Percentiles rank a stretch among this genome's conserved stretches.
Evolutionary conservation across 1,140 invertebrate genomes (phyloP).

Genomic region (Zaprionus vittiger): DNA sequence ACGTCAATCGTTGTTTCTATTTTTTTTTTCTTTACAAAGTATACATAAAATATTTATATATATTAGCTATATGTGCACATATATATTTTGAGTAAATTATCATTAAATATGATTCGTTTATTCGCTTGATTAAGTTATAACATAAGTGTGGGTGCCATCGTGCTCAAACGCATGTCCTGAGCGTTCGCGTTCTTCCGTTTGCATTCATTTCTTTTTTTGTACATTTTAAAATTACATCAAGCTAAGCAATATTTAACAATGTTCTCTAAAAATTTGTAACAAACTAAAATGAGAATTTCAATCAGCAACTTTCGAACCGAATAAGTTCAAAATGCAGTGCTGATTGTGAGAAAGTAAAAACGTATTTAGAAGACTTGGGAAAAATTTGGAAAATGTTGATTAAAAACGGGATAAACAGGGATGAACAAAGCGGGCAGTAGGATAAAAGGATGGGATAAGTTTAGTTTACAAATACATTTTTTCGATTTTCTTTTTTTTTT

Average conservation of each 20-base stretch:
- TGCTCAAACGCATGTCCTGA: neutral
- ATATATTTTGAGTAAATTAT: constrained; percentile 31
- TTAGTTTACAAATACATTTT: constrained; percentile 3
- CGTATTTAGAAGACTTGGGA: neutral
- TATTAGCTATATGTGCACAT: constrained; percentile 41
- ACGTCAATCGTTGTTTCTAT: neutral
- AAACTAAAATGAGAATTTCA: constrained; percentile 64
- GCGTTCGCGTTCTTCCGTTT: neutral
- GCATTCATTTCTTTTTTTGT: constrained; percentile 16
- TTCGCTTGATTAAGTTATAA: constrained; percentile 30
- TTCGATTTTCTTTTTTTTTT: neutral
- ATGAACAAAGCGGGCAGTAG: neutral
- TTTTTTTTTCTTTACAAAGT: neutral
- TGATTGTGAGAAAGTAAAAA: neutral
- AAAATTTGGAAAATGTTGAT: neutral
- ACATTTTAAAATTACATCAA: constrained; percentile 48
- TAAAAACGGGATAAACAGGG: neutral
- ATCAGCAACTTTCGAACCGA: neutral
- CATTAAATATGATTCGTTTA: constrained; percentile 20
- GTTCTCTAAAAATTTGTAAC: constrained; percentile 63
- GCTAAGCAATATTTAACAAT: constrained; percentile 79
- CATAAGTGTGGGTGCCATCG: constrained; percentile 1
- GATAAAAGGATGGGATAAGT: neutral
- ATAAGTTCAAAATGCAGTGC: neutral
- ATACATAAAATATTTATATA: constrained; percentile 5